phyloP scores from a whole-genome alignment of 2,888 invertebrate species.

The Malthinus flaveolus region DNA sequence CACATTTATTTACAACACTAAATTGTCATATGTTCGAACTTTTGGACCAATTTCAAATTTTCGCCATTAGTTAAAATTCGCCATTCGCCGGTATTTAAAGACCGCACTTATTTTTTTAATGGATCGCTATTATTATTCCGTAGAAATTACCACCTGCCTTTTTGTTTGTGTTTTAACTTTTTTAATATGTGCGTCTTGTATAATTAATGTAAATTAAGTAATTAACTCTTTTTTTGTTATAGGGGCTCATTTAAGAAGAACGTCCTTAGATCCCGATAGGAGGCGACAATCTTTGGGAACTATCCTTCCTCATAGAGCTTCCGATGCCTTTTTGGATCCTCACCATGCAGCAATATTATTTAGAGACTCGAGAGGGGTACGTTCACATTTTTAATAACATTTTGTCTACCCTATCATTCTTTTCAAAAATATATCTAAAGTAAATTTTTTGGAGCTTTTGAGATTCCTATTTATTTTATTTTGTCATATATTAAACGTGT shows the following conservation, averaged over 20 bases:
- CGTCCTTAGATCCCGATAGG: conserved; percentile 75
- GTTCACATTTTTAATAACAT: conserved; percentile 50
- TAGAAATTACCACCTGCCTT: background rate
- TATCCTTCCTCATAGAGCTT: conserved; percentile 66
- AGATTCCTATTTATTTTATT: no score
- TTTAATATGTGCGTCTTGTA: conserved; percentile 6
- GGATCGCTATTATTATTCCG: conserved; percentile 1
- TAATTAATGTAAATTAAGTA: conserved; percentile 4
- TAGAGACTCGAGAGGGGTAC: conserved; percentile 90
- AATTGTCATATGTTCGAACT: background rate
- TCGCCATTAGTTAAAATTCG: conserved; percentile 4
- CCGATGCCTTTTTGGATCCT: conserved; percentile 82
- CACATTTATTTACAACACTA: background rate
- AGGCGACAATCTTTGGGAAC: conserved; percentile 78
- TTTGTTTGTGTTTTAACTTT: conserved; percentile 8
- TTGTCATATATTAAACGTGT: no score
- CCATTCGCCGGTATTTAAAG: conserved; percentile 11
- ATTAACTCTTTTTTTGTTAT: conserved; percentile 38
- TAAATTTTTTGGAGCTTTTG: no score
- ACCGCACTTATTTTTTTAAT: background rate
- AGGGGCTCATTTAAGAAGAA: conserved; percentile 79
- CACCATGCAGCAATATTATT: conserved; percentile 89
- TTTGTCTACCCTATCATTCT: background rate
- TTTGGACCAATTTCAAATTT: conserved; percentile 17
- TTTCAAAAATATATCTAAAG: no score